Percentiles rank a stretch among this genome's conserved stretches.
Conservation (phyloP, 2,113 vertebrate genomes). For the Periophthalmodon schlosseri region DNA sequence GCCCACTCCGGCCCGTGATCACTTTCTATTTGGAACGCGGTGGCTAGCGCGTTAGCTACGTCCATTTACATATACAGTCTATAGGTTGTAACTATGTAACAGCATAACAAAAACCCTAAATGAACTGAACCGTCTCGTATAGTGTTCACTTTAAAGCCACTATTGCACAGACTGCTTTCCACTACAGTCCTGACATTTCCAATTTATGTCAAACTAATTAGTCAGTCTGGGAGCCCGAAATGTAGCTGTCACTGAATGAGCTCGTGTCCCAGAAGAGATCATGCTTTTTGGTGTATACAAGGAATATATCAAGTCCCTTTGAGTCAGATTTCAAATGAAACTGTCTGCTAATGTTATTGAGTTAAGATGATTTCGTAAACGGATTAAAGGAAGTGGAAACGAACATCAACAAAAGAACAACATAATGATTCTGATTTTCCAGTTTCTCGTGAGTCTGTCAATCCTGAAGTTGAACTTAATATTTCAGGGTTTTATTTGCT, state of each 20-base stretch:
- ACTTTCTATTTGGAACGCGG: too few relatives aligned
- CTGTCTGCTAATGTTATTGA: not conserved
- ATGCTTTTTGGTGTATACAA: not conserved
- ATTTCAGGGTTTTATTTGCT: not conserved
- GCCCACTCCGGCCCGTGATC: too few relatives aligned
- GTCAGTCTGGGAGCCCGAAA: not conserved
- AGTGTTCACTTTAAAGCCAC: not conserved
- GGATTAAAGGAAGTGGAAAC: not conserved
- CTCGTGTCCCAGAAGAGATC: not conserved
- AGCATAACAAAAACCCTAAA: not conserved
- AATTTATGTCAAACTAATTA: conserved; percentile 1
- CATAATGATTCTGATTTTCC: too few relatives aligned
- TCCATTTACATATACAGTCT: too few relatives aligned
- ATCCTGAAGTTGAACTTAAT: not conserved
- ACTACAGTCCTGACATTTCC: not conserved
- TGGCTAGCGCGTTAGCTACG: too few relatives aligned
- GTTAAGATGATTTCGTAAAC: not conserved
- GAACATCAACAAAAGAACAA: not conserved
- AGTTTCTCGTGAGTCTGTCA: not conserved
- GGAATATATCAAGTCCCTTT: not conserved
- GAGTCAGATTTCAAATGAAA: not conserved
- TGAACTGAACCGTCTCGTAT: not conserved
- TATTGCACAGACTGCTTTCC: not conserved
- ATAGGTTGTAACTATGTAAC: too few relatives aligned
- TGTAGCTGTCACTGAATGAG: not conserved